phyloP scores from a whole-genome alignment of 1,140 invertebrate genomes.

The Lucilia sericata region DNA sequence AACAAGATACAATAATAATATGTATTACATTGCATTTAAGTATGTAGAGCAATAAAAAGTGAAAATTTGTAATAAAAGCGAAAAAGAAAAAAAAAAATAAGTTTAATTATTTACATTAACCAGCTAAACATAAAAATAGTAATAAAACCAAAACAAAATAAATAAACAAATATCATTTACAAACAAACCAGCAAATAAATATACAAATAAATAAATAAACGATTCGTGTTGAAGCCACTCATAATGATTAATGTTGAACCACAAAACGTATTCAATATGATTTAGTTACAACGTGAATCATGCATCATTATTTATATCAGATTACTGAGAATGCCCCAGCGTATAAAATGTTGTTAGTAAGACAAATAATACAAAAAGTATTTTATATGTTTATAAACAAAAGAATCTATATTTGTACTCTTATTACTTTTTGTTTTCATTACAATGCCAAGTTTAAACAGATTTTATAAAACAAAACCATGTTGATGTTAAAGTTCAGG shows the following conservation, averaged over 20 bases:
- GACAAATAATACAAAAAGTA: too few relatives aligned
- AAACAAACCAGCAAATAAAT: not conserved
- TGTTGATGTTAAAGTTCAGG: too few relatives aligned
- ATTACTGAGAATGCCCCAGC: too few relatives aligned
- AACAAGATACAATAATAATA: not conserved
- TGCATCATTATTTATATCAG: too few relatives aligned
- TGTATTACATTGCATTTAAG: too few relatives aligned
- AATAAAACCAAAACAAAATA: not conserved
- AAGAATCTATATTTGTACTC: too few relatives aligned
- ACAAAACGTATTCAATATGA: not conserved
- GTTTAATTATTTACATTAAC: slow-evolving; percentile 4
- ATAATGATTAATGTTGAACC: not conserved
- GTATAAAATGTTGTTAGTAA: too few relatives aligned
- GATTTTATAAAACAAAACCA: too few relatives aligned
- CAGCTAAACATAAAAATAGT: not conserved
- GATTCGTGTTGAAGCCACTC: not conserved
- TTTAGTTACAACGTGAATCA: too few relatives aligned
- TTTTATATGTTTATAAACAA: too few relatives aligned
- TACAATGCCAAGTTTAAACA: too few relatives aligned
- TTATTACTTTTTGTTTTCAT: too few relatives aligned
- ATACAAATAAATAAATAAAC: not conserved
- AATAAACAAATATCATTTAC: not conserved
- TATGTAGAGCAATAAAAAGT: not conserved
- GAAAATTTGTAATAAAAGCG: not conserved
- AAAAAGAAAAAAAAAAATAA: not conserved